Base-by-base conservation (phyloP, 2,797 vertebrate species). In the Chromobotia macracanthus region DNA sequence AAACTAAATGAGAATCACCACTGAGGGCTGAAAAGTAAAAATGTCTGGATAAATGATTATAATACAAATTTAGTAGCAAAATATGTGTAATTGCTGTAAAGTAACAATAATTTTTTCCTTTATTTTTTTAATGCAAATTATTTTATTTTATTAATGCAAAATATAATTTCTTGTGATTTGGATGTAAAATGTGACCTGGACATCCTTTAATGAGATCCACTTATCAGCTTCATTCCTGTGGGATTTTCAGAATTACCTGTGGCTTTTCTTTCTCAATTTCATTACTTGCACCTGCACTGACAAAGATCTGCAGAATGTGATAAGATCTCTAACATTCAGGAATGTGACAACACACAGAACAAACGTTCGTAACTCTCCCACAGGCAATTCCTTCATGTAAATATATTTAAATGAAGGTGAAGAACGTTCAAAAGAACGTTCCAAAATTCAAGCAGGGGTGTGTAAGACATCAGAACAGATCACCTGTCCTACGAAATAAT, bases 351-450 rank as follows among this genome's bases (percentile, higher is more conserved):
- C 31, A 41, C 35, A 6, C 58, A 53, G 21, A 55, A 28, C 16
- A 53, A 41, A 25, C 61, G 3, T 31, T 64, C 61, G n/a, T 35
- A 12, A 64, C 12, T 53, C 50, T 21, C 67, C 67, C 19, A 2
- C 3, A 25, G 46, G 58, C 11, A 16, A 28, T 44, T 70, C 9
- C 38, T 53, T 25, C 18, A 15, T 77, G 53, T 18, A 78, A 61
- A 78, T 28, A 5, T 2, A 71, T 71, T 38, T 58, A 78, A 71
- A 78, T 78, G 41, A 63, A 71, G 25, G 10, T 23, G 25, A 63
- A 46, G 23, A 12, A 35, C 21, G n/a, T n/a, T n/a, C 55, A 46
- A 68, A 68, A 68, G 19, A 48, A 68, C 56, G 28, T 60, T 60
- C 12, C 56, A 50, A 25, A 50, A 9, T 23, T 48, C 21, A 44